Base-by-base conservation (phyloP, 2,888 invertebrate genomes). In the Opisthograptis luteolata region DNA sequence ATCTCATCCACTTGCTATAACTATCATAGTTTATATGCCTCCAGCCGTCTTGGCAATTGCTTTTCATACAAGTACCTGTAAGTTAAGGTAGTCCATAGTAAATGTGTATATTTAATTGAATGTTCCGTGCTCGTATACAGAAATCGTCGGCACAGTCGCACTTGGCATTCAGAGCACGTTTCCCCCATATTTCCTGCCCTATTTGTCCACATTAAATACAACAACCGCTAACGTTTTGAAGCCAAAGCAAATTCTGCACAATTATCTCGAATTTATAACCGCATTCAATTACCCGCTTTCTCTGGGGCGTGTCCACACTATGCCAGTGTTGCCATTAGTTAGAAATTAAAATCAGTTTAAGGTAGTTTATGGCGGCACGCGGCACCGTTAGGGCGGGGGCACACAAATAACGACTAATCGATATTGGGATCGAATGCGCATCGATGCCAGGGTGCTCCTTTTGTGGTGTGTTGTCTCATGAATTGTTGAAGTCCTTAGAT, bases 291-390 rank as follows among this genome's bases (percentile, higher is more conserved):
- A n/a, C 9, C 15, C 17, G 35, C 50, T 51, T n/a, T 27, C 27
- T 9, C 14, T 9, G 34, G 41, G 57, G 46, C 62, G 40, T 64
- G 64, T 76, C 77, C 61, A 61, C 20, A 48, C 45, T 66, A 71
- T 40, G 27, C 49, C 47, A 9, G 39, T 55, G 50, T 41, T 41
- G 41, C 57, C 55, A 58, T 54, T 64, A 55, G 60, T 66, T 65
- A 75, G 75, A 79, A 82, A 84, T 84, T 80, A 80, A 76, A 81
- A 83, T 83, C 80, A 77, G 82, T 81, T 77, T 73, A 77, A 79
- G 74, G 73, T 79, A 75, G 81, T 82, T 81, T 81, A 84, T 70
- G 56, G 66, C 44, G 57, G 58, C 62, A 56, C 57, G 63, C 55
- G 55, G 71, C 62, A 73, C 84, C 83, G 82, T 81, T 81, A 81